Conservation (phyloP, 1,140 invertebrate genomes). For the Trypoxylus dichotomus region DNA sequence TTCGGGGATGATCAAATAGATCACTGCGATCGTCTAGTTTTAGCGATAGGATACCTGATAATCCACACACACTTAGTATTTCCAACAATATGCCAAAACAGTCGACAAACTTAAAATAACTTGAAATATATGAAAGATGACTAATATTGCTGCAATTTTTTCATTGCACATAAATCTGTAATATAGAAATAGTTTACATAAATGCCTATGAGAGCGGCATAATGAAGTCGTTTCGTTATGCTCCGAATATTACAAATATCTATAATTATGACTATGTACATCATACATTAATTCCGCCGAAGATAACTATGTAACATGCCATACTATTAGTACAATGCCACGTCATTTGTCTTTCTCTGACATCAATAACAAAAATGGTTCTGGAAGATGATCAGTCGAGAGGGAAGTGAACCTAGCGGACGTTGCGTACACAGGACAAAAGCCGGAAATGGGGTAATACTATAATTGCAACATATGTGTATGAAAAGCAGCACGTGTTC, state of each 20-base stretch:
- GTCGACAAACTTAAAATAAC: too few species aligned
- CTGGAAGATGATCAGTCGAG: not conserved
- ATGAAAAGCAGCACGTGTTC: conserved; percentile 12
- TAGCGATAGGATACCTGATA: too few species aligned
- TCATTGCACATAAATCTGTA: too few species aligned
- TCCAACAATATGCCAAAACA: too few species aligned
- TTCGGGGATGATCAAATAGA: too few species aligned
- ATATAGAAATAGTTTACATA: not conserved
- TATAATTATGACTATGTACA: not conserved
- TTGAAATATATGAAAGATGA: not conserved
- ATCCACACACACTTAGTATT: too few species aligned
- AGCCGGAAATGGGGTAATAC: conserved; percentile 15
- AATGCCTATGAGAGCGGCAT: not conserved
- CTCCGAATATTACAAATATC: not conserved
- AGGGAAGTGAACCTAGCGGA: not conserved
- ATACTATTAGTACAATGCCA: not conserved
- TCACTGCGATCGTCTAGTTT: too few species aligned
- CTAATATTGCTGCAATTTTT: too few species aligned
- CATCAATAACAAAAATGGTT: not conserved
- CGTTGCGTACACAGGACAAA: conserved; percentile 6
- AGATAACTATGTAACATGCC: not conserved
- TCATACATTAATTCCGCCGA: not conserved
- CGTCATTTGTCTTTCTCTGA: not conserved
- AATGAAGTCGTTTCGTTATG: not conserved
- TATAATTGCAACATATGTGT: conserved; percentile 12